These are phyloP conservation scores for Monochamus alternatus DNA, from an alignment of 2,888 invertebrate species.

Conservation along the genomic window DNA sequence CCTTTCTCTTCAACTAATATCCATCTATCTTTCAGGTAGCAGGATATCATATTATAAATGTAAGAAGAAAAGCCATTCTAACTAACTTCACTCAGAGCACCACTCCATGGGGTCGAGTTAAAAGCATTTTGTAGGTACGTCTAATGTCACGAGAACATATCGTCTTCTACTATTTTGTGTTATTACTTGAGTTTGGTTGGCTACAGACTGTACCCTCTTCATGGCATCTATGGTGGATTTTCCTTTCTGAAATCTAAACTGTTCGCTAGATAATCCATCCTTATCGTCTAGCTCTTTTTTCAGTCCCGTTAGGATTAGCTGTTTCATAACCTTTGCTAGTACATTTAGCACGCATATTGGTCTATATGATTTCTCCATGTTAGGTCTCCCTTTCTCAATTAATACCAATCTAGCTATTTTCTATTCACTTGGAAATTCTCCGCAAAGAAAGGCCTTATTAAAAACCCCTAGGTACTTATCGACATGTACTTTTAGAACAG, in stretches of 20 bases:
- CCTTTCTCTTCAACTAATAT: no score
- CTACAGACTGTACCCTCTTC: no score
- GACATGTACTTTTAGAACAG: no score
- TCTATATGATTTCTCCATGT: neutral
- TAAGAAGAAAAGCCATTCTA: no score
- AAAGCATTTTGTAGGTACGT: neutral
- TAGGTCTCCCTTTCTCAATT: conserved; percentile 20
- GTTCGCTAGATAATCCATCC: neutral
- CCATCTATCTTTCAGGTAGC: no score
- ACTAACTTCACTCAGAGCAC: no score
- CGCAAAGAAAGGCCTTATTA: neutral
- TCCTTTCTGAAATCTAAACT: conserved; percentile 9
- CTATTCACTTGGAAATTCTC: conserved; percentile 20
- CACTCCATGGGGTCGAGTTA: no score
- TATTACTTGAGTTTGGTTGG: no score
- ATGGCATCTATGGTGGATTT: neutral
- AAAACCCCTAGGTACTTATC: neutral
- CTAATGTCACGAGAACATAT: neutral
- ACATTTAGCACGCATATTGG: conserved; percentile 22
- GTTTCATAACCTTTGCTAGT: conserved; percentile 8
- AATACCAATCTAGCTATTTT: conserved; percentile 22
- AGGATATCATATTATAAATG: no score
- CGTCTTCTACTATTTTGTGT: no score
- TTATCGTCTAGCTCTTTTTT: conserved; percentile 12
- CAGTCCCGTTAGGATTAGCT: neutral